Evolutionary conservation across 2,888 invertebrate genomes (phyloP).

Genomic region (Hylaea fasciaria): DNA sequence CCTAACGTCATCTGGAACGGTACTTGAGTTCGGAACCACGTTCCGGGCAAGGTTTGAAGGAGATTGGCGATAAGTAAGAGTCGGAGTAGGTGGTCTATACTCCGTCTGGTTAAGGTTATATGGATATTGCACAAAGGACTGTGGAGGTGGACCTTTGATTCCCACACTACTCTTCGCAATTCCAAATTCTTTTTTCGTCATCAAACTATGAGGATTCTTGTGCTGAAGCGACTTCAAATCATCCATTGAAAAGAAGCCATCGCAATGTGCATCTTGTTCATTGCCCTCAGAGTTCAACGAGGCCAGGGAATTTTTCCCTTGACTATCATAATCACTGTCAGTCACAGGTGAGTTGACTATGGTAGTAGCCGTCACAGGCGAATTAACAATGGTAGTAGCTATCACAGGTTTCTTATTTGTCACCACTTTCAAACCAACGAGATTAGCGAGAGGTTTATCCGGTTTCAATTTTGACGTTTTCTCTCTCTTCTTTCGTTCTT

Average conservation of each 20-base stretch:
- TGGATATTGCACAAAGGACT: not conserved
- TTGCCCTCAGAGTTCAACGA: constrained; percentile 56
- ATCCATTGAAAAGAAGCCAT: constrained; percentile 70
- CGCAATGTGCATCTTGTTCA: constrained; percentile 60
- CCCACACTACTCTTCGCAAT: constrained; percentile 15
- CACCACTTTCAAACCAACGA: constrained; percentile 68
- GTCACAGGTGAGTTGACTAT: constrained; percentile 40
- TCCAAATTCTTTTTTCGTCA: constrained; percentile 30
- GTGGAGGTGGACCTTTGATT: constrained; percentile 9
- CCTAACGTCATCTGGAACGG: constrained; percentile 56
- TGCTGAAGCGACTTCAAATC: constrained; percentile 57
- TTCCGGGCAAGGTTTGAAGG: constrained; percentile 12
- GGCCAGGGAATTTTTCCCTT: constrained; percentile 60
- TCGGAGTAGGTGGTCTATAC: constrained; percentile 24
- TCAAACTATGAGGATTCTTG: constrained; percentile 44
- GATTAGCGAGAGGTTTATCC: constrained; percentile 52
- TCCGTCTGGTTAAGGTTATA: constrained; percentile 11
- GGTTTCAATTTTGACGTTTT: constrained; percentile 35
- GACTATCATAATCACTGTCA: constrained; percentile 65
- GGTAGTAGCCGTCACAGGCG: constrained; percentile 15
- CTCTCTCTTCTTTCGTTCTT: constrained; percentile 51
- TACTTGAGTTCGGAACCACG: constrained; percentile 23
- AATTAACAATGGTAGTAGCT: constrained; percentile 18
- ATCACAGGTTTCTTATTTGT: constrained; percentile 38
- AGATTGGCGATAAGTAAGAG: constrained; percentile 5